Evolutionary conservation across 2,113 vertebrate species (phyloP).

Genomic region (Bombycilla garrulus): DNA sequence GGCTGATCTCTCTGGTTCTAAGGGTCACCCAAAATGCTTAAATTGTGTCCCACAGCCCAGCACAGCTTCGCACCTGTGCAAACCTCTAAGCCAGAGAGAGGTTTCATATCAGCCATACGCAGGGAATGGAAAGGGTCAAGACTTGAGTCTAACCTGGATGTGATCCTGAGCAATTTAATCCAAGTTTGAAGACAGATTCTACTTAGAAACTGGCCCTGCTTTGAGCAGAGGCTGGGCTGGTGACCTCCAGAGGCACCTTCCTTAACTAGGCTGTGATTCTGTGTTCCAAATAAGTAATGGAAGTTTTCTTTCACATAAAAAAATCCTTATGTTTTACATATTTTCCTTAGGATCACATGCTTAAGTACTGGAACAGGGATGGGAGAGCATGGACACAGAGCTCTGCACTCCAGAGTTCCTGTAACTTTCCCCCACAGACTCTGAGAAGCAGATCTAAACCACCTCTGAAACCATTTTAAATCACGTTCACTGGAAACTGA

Average conservation of each 20-base stretch:
- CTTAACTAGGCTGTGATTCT: background rate
- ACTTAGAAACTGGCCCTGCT: background rate
- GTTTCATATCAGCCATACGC: background rate
- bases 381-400: background rate
- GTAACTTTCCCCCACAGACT: background rate
- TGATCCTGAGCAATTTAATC: background rate
- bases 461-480: background rate
- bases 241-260: background rate
- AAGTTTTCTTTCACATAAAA: background rate
- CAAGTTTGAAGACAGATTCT: background rate
- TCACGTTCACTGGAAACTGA: background rate
- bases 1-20: background rate
- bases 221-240: background rate
- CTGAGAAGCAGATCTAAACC: background rate
- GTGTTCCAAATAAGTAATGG: background rate
- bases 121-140: background rate
- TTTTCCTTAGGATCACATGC: background rate
- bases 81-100: background rate
- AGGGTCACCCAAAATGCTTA: background rate
- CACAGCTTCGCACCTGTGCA: background rate
- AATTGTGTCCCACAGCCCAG: background rate
- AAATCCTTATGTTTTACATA: background rate
- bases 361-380: background rate
- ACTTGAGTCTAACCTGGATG: background rate
- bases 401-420: background rate